A percentile compares a stretch with the other conserved stretches of the same genome.
phyloP scores from a whole-genome alignment of 2,888 invertebrate genomes.

The Agrochola lota region DNA sequence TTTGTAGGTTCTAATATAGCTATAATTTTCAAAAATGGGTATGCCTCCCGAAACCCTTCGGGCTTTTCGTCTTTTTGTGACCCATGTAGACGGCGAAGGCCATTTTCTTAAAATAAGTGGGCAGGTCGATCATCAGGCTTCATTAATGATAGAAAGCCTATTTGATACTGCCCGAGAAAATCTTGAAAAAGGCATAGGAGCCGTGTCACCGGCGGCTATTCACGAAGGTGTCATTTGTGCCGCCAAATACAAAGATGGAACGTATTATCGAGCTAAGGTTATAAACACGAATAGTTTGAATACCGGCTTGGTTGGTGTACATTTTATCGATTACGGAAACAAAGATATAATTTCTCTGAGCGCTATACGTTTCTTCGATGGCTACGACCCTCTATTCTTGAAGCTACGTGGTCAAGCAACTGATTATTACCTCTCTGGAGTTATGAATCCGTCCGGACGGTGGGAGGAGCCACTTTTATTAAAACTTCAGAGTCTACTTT shows the following conservation, averaged over 20 bases:
- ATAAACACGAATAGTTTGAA: slow-evolving; percentile 84
- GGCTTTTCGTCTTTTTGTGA: slow-evolving; percentile 89
- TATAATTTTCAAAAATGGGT: slow-evolving; percentile 76
- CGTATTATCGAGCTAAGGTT: slow-evolving; percentile 92
- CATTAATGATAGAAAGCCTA: slow-evolving; percentile 90
- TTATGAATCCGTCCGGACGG: slow-evolving; percentile 87
- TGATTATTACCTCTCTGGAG: slow-evolving; percentile 91
- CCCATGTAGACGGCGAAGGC: slow-evolving; percentile 93
- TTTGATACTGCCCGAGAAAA: slow-evolving; percentile 82
- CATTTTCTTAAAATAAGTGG: slow-evolving; percentile 93
- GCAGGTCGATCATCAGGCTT: slow-evolving; percentile 91
- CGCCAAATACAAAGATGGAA: slow-evolving; percentile 92
- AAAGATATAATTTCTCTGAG: slow-evolving; percentile 90
- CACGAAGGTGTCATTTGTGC: slow-evolving; percentile 91
- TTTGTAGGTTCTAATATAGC: slow-evolving; percentile 50
- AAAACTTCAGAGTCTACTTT: slow-evolving; percentile 84
- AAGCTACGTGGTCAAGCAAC: slow-evolving; percentile 90
- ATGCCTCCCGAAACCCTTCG: slow-evolving; percentile 79
- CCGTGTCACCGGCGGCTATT: slow-evolving; percentile 87
- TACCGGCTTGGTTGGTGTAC: slow-evolving; percentile 91
- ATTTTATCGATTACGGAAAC: slow-evolving; percentile 93
- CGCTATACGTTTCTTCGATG: slow-evolving; percentile 90
- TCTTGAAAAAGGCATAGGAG: slow-evolving; percentile 85
- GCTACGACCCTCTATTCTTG: slow-evolving; percentile 86
- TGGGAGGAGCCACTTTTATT: slow-evolving; percentile 89